Evolutionary conservation across 2,797 vertebrate genomes (phyloP), one percentile per base, ranked within the genome.

Genomic region (Lutjanus argentimaculatus): DNA sequence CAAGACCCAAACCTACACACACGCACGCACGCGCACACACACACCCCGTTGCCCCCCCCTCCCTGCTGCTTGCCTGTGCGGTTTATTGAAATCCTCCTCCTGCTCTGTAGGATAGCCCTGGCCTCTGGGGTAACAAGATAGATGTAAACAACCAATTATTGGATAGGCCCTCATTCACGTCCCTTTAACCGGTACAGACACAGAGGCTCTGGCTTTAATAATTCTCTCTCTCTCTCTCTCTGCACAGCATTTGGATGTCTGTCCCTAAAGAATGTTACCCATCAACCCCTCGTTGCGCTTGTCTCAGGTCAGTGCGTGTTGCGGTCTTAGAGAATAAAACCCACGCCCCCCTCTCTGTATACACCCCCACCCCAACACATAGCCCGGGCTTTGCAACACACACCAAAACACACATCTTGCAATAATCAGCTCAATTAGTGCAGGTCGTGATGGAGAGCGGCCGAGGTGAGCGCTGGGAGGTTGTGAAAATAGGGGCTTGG

Each of bases 341-440:
- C 85, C 88, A 80, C 58, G 46, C 75, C 82, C 73, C 66, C 6
- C 43, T 40, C 68, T 58, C 48, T 14, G n/a, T 40, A 66, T 22
- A 15, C 15, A 8, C 56, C 67, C 65, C 51, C 49, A 15, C 30
- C 51, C 66, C 55, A 59, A 68, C 74, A 83, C 65, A 61, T 7
- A 77, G 30, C 30, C 30, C 30, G 30, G 51, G 55, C 70, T 57
- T 15, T 67, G 63, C 77, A 85, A 74, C 80, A 69, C 85, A 70
- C 83, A 88, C 70, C 62, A 90, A 69, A 84, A 88, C 84, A 91
- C 89, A 96, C 97, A 98, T 97, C 97, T 97, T 98, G 97, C 94
- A 98, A 94, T 97, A 97, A 97, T 97, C 97, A 97, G 95, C 78
- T 95, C 96, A 97, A 97, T 97, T 97, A 97, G 97, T 94, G 92